Conservation (phyloP, 2,888 invertebrate genomes). For the Polydrusus pterygomalis region DNA sequence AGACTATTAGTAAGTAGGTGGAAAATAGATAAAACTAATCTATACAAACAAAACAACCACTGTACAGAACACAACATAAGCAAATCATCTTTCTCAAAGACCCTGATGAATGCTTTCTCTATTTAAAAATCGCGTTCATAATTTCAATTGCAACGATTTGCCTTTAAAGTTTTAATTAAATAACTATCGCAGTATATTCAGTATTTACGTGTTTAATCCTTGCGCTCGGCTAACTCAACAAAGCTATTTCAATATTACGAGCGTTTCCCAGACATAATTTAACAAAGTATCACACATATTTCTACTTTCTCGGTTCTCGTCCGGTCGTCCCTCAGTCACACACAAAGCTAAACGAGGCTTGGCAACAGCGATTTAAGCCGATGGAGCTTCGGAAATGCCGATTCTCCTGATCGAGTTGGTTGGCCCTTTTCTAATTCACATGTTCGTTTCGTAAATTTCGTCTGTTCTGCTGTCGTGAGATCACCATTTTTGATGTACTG, state of each 20-base stretch:
- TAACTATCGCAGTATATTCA: neutral
- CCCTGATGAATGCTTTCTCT: too few relatives aligned
- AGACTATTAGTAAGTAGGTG: too few relatives aligned
- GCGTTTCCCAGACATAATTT: constrained; percentile 8
- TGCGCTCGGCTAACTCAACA: constrained; percentile 11
- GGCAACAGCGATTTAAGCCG: constrained; percentile 18
- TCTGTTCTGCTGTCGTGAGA: neutral
- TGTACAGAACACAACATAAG: too few relatives aligned
- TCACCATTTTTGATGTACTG: neutral
- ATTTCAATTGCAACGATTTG: too few relatives aligned
- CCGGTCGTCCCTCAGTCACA: neutral
- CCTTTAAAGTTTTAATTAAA: neutral
- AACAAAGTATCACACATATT: constrained; percentile 6
- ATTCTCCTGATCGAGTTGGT: neutral
- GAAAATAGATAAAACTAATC: too few relatives aligned
- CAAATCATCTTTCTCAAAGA: too few relatives aligned
- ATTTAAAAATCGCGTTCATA: neutral
- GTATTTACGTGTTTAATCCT: neutral
- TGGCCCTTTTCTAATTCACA: constrained; percentile 7
- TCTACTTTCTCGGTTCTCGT: constrained; percentile 11
- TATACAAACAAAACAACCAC: too few relatives aligned
- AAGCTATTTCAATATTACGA: neutral
- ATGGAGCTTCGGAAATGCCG: neutral
- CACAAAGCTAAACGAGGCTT: neutral
- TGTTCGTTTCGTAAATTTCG: neutral